phyloP scores from a whole-genome alignment of 2,797 vertebrate species.

The Balearica regulorum region DNA sequence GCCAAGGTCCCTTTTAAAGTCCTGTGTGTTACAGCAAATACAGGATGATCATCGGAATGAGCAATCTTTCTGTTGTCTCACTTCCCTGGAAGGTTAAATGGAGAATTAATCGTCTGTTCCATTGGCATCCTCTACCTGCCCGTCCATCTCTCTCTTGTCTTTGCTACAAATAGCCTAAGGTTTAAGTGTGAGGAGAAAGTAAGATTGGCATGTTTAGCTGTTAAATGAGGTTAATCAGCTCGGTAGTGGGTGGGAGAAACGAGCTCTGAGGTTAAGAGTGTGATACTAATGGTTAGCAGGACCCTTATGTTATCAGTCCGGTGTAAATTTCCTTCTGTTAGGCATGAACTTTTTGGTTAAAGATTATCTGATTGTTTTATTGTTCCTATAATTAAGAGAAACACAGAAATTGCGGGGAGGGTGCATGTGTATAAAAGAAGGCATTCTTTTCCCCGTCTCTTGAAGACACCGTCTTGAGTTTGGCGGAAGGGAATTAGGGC shows the following conservation, averaged over 20 bases:
- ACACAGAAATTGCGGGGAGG: background rate
- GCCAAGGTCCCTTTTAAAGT: conserved; percentile 16
- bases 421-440: background rate
- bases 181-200: background rate
- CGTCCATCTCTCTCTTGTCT: background rate
- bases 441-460: background rate
- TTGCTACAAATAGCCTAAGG: background rate
- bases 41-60: background rate
- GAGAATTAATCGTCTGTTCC: background rate
- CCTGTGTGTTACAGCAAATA: background rate
- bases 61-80: background rate
- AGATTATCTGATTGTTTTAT: background rate
- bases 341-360: background rate
- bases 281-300: background rate
- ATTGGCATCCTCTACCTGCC: background rate
- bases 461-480: background rate
- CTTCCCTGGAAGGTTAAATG: background rate
- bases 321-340: background rate
- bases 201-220: conserved; percentile 6
- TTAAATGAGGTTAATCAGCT: conserved; percentile 42
- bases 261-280: background rate
- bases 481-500: background rate
- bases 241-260: background rate
- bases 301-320: background rate
- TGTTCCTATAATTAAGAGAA: background rate